Evolutionary conservation across 2,113 vertebrate genomes (phyloP), one percentile per base, ranked within the genome.

Genomic region (Ictalurus furcatus): DNA sequence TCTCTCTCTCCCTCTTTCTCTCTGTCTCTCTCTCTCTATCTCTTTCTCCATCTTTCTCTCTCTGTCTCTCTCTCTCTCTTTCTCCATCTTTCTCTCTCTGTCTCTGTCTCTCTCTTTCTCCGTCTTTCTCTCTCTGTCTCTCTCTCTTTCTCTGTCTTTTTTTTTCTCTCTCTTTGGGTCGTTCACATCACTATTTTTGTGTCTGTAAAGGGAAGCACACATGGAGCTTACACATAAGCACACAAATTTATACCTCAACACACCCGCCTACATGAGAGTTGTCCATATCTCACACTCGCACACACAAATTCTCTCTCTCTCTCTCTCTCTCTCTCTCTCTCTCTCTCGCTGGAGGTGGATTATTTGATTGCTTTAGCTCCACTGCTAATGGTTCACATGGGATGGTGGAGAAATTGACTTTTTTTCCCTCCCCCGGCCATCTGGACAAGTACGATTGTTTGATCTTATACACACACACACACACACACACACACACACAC

Each of bases 301-400:
- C 40, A 48, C 40, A 48, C 25, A 23, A 76, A 76, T 19, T 76
- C 30, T 52, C 44, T 63, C 54, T 61, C 80, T n/a, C 52, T 44
- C 80, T 74, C 52, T 61, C 30, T 74, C 16, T 74, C 56, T 63
- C 25, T 76, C 56, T 58, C 48, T 56, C 79, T 74, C 54, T 63
- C 11, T 28, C 21, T 73, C 48, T 58, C 79, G 30, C 59, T 61
- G 14, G 86, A 79, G 48, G 54, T 82, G 86, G 86, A 80, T 79
- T 87, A 87, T 79, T 87, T 65, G 59, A 87, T 79, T 87, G 86
- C 40, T 74, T 56, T 88, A 82, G 78, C 78, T 56, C 59, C 52
- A 71, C 48, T 81, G 44, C 48, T 88, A 82, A 88, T 88, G 78
- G 86, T 69, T 88, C 78, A 82, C 86, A 87, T 69, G 78, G 78